These are phyloP conservation scores for Corythornis vintsioides DNA, from an alignment of 2,113 vertebrate species.

Conservation along the genomic window DNA sequence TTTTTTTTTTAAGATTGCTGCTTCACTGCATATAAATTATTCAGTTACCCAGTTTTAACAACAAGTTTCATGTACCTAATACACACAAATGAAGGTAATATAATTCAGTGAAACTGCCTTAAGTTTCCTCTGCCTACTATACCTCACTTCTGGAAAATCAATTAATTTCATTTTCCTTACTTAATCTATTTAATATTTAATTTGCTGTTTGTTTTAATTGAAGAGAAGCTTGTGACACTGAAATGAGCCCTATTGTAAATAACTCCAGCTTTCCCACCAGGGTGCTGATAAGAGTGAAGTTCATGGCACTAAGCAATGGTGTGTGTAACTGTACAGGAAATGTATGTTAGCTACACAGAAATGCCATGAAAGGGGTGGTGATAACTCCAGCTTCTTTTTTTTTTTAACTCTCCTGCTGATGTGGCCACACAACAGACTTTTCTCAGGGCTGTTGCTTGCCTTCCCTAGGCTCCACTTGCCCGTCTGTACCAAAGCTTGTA, in stretches of 20 bases:
- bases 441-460: neutral
- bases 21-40: neutral
- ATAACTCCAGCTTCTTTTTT: slow-evolving; percentile 13
- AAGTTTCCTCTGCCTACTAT: neutral
- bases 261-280: neutral
- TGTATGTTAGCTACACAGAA: slow-evolving; percentile 9
- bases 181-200: slow-evolving; percentile 47
- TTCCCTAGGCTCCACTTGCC: neutral
- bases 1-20: neutral
- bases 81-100: neutral
- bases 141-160: neutral
- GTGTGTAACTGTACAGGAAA: slow-evolving; percentile 39
- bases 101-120: neutral
- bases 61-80: neutral
- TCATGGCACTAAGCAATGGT: neutral
- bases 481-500: fast-evolving
- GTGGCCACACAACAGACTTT: neutral
- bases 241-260: slow-evolving; percentile 26
- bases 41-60: neutral
- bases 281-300: slow-evolving; percentile 43
- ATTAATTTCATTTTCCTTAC: slow-evolving; percentile 10
- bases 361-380: neutral
- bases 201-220: slow-evolving; percentile 48
- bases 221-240: neutral
- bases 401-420: neutral